These are phyloP conservation scores for Coracopsis vasa DNA, from an alignment of 2,113 vertebrate genomes.

Conservation along the genomic window DNA sequence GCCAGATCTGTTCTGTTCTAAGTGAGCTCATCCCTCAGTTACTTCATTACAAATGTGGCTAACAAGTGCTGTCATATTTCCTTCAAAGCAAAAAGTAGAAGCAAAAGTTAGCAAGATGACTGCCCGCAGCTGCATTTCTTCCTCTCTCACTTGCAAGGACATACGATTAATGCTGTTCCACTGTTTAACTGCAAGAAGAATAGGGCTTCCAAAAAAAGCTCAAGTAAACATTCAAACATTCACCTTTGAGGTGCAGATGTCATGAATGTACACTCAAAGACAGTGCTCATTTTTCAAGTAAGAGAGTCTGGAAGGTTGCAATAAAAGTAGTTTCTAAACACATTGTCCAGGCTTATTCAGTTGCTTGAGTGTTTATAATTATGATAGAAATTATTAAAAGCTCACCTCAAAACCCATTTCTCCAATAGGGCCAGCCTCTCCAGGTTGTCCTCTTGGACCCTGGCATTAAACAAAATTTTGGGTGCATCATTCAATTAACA, in stretches of 20 bases:
- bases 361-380: background rate
- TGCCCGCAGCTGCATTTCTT: background rate
- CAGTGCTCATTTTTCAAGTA: background rate
- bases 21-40: background rate
- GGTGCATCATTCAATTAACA: constrained; percentile 7
- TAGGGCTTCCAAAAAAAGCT: background rate
- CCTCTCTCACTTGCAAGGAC: background rate
- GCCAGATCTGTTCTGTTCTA: background rate
- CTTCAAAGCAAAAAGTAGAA: background rate
- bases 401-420: constrained; percentile 89
- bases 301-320: background rate
- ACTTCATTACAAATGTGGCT: background rate
- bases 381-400: background rate
- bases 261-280: background rate
- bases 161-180: background rate
- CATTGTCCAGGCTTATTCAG: background rate
- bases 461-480: constrained; percentile 69
- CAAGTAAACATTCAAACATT: background rate
- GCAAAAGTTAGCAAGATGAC: background rate
- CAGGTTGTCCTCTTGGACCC: constrained; percentile 87
- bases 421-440: constrained; percentile 86
- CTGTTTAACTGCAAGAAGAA: background rate
- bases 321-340: background rate
- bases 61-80: background rate
- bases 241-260: background rate